phyloP scores from a whole-genome alignment of 2,888 invertebrate genomes.

The Nomada goodeniana region DNA sequence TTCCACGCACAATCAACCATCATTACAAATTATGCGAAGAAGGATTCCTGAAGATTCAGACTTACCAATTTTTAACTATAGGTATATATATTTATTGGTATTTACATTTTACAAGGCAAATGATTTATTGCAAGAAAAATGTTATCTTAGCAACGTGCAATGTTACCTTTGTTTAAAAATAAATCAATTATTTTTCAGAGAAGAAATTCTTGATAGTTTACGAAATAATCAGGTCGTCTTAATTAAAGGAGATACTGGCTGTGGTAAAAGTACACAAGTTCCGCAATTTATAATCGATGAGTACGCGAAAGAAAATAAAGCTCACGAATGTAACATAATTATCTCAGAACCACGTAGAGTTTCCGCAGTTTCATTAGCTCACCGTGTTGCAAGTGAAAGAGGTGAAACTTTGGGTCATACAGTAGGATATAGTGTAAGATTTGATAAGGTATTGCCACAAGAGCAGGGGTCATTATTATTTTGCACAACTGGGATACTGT shows the following conservation, averaged over 20 bases:
- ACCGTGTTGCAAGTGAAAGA: slow-evolving; percentile 88
- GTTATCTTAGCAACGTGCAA: background rate
- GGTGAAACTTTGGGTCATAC: slow-evolving; percentile 88
- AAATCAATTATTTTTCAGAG: slow-evolving; percentile 75
- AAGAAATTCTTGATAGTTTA: slow-evolving; percentile 85
- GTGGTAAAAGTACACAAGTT: slow-evolving; percentile 90
- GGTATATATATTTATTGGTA: slow-evolving; percentile 74
- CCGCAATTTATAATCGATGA: slow-evolving; percentile 88
- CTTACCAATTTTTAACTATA: slow-evolving; percentile 83
- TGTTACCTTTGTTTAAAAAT: background rate
- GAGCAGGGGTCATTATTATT: slow-evolving; percentile 87
- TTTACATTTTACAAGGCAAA: background rate
- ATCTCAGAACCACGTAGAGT: slow-evolving; percentile 90
- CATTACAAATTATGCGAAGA: accelerated
- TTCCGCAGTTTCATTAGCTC: slow-evolving; percentile 89
- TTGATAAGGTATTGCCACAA: slow-evolving; percentile 85
- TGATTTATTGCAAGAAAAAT: slow-evolving; percentile 3
- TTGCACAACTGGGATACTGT: slow-evolving; percentile 89
- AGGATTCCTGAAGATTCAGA: slow-evolving; percentile 15
- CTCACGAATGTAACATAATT: slow-evolving; percentile 86
- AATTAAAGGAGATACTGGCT: slow-evolving; percentile 90
- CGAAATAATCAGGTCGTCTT: slow-evolving; percentile 86
- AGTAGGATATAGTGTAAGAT: slow-evolving; percentile 89
- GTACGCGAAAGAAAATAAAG: slow-evolving; percentile 83
- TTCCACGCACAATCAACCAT: background rate